Base-by-base conservation (phyloP, 2,888 invertebrate genomes). In the Platerodrilus igneus region DNA sequence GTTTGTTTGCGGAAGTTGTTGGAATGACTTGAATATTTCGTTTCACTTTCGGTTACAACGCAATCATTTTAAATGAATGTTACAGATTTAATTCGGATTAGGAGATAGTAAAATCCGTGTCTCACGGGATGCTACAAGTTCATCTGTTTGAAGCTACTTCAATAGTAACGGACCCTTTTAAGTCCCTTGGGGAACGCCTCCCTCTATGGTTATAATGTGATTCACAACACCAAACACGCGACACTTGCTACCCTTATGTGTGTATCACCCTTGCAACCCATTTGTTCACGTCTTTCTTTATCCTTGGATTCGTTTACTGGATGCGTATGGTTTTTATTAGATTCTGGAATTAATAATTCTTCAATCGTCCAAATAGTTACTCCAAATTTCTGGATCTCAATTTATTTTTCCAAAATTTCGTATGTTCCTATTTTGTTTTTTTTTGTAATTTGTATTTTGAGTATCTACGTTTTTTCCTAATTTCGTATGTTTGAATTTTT, bases 211-310 rank as follows among this genome's bases (percentile, higher is more conserved):
- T 45, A 48, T 48, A 48, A 48, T 48, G 45, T 48, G 48, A 48
- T 48, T 48, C 48, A 48, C 48, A 45, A 45, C 48, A 41, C 48
- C 47, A 41, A 48, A 45, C 45, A 37, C 44, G 37, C 47, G 45
- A 45, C 41, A 45, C 45, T 26, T 31, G 30, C 38, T 21, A 32
- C 38, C 32, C 32, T 21, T 38, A 28, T 16, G 14, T 18, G 11
- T n/a, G n/a, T n/a, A n/a, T n/a, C n/a, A n/a, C n/a, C 17, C 19
- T 25, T 18, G 21, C 19, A 31, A 38, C 38, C 38, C 38, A 37
- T 37, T 41, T 37, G 35, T 40, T 31, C 26, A 10, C 19, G 26
- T 40, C 34, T 40, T 40, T 8, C 19, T 14, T 26, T 26, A n/a
- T n/a, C n/a, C n/a, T n/a, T n/a, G n/a, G n/a, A n/a, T n/a, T n/a